These are phyloP conservation scores for Azorinus chamasolen DNA, from an alignment of 2,888 invertebrate species.

Conservation along the genomic window DNA sequence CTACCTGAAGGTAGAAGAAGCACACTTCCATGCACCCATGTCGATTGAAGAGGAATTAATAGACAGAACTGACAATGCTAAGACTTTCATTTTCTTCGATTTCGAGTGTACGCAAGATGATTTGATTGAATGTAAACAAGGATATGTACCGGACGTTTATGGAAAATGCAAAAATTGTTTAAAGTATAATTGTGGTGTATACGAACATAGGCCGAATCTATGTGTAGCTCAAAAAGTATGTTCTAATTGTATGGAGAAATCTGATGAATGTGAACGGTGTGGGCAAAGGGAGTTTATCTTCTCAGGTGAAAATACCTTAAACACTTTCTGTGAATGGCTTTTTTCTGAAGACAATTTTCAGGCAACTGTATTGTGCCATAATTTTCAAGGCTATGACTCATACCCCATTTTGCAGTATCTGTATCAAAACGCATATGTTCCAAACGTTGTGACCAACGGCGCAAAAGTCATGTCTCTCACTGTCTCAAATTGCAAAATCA, in stretches of 20 bases:
- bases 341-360: conserved; percentile 35
- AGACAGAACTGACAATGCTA: conserved; percentile 5
- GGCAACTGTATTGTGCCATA: conserved; percentile 38
- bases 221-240: conserved; percentile 35
- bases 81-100: conserved; percentile 28
- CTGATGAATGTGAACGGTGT: conserved; percentile 16
- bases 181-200: conserved; percentile 15
- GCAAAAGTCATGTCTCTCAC: conserved; percentile 41
- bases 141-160: conserved; percentile 1
- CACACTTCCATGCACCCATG: not conserved
- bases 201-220: conserved; percentile 21
- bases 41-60: conserved; percentile 6
- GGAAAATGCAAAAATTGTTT: conserved; percentile 22
- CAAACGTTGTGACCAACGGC: conserved; percentile 35
- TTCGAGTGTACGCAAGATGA: conserved; percentile 28
- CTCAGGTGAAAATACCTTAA: conserved; percentile 6
- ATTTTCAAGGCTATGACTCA: conserved; percentile 47
- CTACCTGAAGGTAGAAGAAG: conserved; percentile 21
- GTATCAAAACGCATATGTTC: conserved; percentile 38
- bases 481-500: conserved; percentile 29
- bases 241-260: conserved; percentile 10
- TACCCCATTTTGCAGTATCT: conserved; percentile 54
- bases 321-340: conserved; percentile 41
- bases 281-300: conserved; percentile 20
- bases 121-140: conserved; percentile 6